phyloP scores from a whole-genome alignment of 2,888 invertebrate species.

The Heliconius ethilla region DNA sequence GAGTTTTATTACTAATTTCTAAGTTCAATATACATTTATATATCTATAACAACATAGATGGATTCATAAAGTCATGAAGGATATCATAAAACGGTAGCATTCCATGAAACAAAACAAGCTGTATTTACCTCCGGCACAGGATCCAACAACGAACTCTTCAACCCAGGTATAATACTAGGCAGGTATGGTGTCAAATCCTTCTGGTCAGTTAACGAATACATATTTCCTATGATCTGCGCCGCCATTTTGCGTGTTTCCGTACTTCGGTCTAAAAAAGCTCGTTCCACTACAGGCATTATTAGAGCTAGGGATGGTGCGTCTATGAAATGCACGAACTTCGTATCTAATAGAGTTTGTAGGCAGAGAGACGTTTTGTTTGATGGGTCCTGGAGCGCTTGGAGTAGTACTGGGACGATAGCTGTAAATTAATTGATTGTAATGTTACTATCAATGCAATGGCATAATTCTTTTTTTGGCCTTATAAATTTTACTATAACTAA shows the following conservation, averaged over 20 bases:
- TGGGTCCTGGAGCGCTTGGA: conserved; percentile 97
- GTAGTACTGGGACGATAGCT: conserved; percentile 92
- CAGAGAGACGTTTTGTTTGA: conserved; percentile 96
- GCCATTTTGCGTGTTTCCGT: conserved; percentile 99
- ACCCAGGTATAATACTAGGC: conserved; percentile 96
- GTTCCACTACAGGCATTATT: conserved; percentile 99
- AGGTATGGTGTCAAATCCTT: conserved; percentile 98
- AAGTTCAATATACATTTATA: too few species aligned
- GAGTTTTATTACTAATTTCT: too few species aligned
- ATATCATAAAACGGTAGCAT: too few species aligned
- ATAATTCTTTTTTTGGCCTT: not conserved
- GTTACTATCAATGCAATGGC: not conserved
- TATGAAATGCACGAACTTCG: conserved; percentile 99
- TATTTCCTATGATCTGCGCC: conserved; percentile 99
- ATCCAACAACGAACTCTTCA: conserved; percentile 97
- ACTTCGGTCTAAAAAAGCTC: conserved; percentile 98
- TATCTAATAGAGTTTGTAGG: conserved; percentile 95
- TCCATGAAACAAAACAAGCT: not conserved
- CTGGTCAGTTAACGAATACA: conserved; percentile 99
- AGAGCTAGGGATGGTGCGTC: conserved; percentile 99
- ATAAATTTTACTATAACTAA: too few species aligned
- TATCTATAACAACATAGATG: too few species aligned
- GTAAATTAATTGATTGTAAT: conserved; percentile 30
- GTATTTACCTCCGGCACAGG: conserved; percentile 94
- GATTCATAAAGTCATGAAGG: too few species aligned